phyloP scores from a whole-genome alignment of 2,113 vertebrate genomes.

The Stegostoma tigrinum region DNA sequence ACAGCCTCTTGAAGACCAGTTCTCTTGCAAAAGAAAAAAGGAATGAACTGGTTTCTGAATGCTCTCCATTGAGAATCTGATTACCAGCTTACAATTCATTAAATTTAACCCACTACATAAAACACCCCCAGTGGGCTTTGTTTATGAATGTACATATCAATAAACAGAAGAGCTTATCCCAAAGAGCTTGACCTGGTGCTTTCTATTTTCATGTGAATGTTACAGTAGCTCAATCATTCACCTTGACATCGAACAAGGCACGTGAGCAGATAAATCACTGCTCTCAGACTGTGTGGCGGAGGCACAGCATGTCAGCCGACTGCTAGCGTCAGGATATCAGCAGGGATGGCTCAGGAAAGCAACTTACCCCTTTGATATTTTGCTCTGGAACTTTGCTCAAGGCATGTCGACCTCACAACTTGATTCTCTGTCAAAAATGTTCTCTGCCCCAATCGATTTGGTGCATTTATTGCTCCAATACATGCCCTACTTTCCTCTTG shows the following conservation, averaged over 20 bases:
- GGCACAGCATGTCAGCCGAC: constrained; percentile 43
- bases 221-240: constrained; percentile 39
- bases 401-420: neutral
- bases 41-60: neutral
- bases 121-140: constrained; percentile 31
- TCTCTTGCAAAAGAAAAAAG: neutral
- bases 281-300: constrained; percentile 36
- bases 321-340: constrained; percentile 36
- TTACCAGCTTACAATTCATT: neutral
- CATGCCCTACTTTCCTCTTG: neutral
- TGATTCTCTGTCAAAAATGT: neutral
- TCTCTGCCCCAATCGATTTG: neutral
- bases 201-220: constrained; percentile 41
- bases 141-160: constrained; percentile 37
- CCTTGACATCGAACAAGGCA: constrained; percentile 36
- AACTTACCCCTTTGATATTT: constrained; percentile 5
- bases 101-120: neutral
- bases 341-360: constrained; percentile 11
- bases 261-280: constrained; percentile 40
- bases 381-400: neutral
- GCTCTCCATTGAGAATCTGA: neutral
- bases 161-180: constrained; percentile 37
- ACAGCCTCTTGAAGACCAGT: neutral
- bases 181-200: constrained; percentile 15
- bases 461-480: neutral